Base-by-base conservation (phyloP, 2,888 invertebrate genomes). In the Cheilosia vulpina region DNA sequence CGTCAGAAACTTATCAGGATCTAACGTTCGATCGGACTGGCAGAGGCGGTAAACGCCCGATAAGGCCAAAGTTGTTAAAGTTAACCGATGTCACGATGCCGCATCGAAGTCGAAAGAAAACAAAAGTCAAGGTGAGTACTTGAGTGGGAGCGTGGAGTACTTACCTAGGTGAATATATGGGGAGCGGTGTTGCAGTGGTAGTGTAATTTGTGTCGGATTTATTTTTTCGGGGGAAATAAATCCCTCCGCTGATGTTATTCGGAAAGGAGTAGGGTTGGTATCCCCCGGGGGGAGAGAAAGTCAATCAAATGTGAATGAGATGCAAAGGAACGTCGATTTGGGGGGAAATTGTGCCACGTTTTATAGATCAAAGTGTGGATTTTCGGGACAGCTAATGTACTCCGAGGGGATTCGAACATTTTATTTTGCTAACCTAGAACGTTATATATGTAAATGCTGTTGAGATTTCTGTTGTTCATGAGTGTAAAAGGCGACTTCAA, bases 91-190 rank as follows among this genome's bases (percentile, higher is more conserved):
- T 91, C 9, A 89, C 91, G 60, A 90, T 90, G 89, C 91, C 92
- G 50, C 91, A 92, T 88, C 90, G 92, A 43, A 91, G 90, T 87
- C 90, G 92, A 68, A 92, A 92, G 87, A 92, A 92, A 88, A 91
- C 90, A 65, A 92, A 92, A 91, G 90, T 91, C 19, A 92, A 92
- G 90, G 92, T 92, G 71, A 90, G 89, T 88, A 53, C 21, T 27
- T 66, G 19, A 58, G 6, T 52, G 27, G 13, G 17, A 38, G 65
- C 3, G 66, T 58, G 57, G 19, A 45, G 45, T 53, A 27, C 27
- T n/a, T 47, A 19, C 45, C 5, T 50, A 41, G 17, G 38, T 41
- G 50, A 41, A 11, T 4, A 43, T 9, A 31, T 21, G 52, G 19
- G 24, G 31, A 11, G 3, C 34, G 19, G 17, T 19, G 43, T 1